Evolutionary conservation across 2,797 vertebrate genomes (phyloP), one percentile per base, ranked within the genome.

Genomic region (Staurois parvus): DNA sequence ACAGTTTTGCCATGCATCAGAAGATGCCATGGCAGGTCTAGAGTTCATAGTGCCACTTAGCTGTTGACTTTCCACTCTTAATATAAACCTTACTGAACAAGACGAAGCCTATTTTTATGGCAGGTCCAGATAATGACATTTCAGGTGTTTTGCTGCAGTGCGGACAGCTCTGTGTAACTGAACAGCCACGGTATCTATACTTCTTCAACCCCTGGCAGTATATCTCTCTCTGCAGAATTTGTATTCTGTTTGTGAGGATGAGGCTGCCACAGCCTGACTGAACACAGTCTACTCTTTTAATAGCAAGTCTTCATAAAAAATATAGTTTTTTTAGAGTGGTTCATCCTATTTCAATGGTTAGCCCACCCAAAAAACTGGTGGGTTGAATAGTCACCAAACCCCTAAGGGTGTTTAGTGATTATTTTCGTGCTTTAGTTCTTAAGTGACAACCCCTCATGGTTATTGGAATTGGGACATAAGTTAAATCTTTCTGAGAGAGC

Each of bases 51-150:
- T 75, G 72, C 70, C 77, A 74, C 32, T 28, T 69, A 42, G 64
- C 84, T 79, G 69, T 79, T 85, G 73, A 84, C 75, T 84, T 84
- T 72, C 42, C 42, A 29, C 32, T 48, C 62, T 78, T 72, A 56
- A 29, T 59, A 56, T 72, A 59, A 72, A 34, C 62, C 45, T 29
- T n/a, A n/a, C 72, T 42, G 45, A 72, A 32, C 29, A 72, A 81
- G 68, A 42, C 15, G 30, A 26, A 28, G 66, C 40, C 67, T 59
- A 30, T 72, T 34, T 64, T 24, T 37, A 48, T 81, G 79, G 68
- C 79, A 56, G 28, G 48, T 72, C 34, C 26, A 45, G 48, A 37
- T 62, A 40, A 26, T 72, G 28, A 79, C 40, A 19, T 80, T 32
- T 37, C 28, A 72, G 45, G 24, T 72, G 42, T 11, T 56, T 56